These are phyloP conservation scores for Diorhabda sublineata DNA, from an alignment of 1,140 invertebrate genomes.

Conservation along the genomic window DNA sequence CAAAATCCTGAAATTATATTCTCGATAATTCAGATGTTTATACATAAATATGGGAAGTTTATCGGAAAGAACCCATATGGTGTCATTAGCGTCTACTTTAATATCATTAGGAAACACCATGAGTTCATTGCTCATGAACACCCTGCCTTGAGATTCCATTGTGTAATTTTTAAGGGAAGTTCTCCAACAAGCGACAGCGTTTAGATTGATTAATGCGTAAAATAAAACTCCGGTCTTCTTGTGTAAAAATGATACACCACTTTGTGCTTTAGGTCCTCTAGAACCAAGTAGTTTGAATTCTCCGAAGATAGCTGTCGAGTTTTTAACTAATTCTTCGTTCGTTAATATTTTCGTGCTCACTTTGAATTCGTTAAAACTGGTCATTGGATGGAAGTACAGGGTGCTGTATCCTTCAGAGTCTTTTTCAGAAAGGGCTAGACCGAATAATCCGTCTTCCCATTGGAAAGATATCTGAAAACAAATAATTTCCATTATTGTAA, in stretches of 20 bases:
- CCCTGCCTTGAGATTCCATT: constrained; percentile 62
- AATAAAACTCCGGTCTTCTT: constrained; percentile 67
- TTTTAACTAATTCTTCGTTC: constrained; percentile 50
- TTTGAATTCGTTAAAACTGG: constrained; percentile 67
- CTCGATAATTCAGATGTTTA: constrained; percentile 56
- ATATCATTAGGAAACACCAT: constrained; percentile 76
- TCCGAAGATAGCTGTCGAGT: constrained; percentile 55
- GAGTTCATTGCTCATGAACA: constrained; percentile 65
- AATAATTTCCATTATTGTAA: too few relatives aligned
- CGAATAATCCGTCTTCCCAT: constrained; percentile 73
- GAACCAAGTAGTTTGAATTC: constrained; percentile 66
- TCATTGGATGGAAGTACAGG: constrained; percentile 73
- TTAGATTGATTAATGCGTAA: constrained; percentile 70
- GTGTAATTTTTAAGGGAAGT: constrained; percentile 61
- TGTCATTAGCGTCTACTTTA: constrained; percentile 67
- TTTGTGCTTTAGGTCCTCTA: constrained; percentile 66
- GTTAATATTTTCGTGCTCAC: constrained; percentile 63
- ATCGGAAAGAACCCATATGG: constrained; percentile 71
- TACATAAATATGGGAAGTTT: constrained; percentile 69
- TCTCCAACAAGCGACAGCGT: constrained; percentile 74
- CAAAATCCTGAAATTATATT: constrained; percentile 71
- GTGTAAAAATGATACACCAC: constrained; percentile 69
- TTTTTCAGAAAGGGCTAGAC: constrained; percentile 58
- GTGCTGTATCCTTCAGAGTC: constrained; percentile 63
- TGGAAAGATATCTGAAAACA: constrained; percentile 56